A percentile compares a stretch with the other conserved stretches of the same genome.
These are phyloP conservation scores for Cecidostiba fungosa DNA, from an alignment of 2,888 invertebrate species.

Conservation along the genomic window DNA sequence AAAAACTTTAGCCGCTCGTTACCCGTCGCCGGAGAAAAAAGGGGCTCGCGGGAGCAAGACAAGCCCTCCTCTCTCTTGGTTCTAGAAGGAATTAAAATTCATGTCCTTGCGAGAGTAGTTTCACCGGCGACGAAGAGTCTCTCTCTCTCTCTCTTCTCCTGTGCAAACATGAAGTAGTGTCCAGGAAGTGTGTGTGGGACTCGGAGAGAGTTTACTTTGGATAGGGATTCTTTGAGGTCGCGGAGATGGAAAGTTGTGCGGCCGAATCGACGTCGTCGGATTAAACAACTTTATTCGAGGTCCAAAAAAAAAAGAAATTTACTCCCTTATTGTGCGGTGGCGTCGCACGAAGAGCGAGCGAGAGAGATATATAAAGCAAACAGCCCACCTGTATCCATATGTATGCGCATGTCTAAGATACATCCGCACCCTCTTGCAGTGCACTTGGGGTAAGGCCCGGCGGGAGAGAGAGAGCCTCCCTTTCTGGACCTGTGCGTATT, in stretches of 20 bases:
- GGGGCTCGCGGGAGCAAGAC: constrained; percentile 56
- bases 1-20: constrained; percentile 77
- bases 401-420: constrained; percentile 63
- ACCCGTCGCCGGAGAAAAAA: constrained; percentile 64
- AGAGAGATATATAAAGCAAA: no score
- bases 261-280: neutral
- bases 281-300: constrained; percentile 11
- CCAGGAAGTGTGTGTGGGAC: constrained; percentile 24
- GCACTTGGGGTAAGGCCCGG: constrained; percentile 16
- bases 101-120: constrained; percentile 66
- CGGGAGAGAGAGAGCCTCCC: constrained; percentile 66
- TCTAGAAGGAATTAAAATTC: constrained; percentile 75
- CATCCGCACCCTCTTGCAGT: constrained; percentile 10
- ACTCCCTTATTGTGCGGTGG: neutral
- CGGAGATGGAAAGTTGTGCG: constrained; percentile 65
- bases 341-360: neutral
- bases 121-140: constrained; percentile 1
- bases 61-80: constrained; percentile 66
- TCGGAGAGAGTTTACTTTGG: constrained; percentile 72
- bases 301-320: neutral
- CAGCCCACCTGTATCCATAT: constrained; percentile 60
- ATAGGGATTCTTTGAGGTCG: constrained; percentile 72
- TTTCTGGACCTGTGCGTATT: constrained; percentile 68
- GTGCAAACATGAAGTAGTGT: constrained; percentile 38
- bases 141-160: constrained; percentile 27